A percentile compares a stretch with the other conserved stretches of the same genome.
These are phyloP conservation scores for Andrena bucephala DNA, from an alignment of 2,888 invertebrate genomes.

Conservation along the genomic window DNA sequence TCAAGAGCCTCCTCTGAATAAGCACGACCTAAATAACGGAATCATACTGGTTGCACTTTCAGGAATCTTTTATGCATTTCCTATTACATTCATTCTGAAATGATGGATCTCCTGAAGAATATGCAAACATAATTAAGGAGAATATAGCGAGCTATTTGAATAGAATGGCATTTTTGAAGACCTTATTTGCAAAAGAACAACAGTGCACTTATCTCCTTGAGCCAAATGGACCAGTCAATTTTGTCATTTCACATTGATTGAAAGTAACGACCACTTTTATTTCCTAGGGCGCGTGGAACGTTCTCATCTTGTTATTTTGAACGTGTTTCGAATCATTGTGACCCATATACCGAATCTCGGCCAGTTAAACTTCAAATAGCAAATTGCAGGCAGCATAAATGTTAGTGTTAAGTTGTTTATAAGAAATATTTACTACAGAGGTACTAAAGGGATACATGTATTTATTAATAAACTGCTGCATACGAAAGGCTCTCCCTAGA, in stretches of 20 bases:
- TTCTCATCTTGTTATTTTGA: slow-evolving; percentile 24
- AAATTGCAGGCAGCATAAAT: slow-evolving; percentile 23
- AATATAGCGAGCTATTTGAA: neutral
- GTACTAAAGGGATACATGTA: neutral
- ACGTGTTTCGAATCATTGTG: slow-evolving; percentile 28
- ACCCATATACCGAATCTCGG: slow-evolving; percentile 18
- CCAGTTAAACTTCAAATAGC: slow-evolving; percentile 31
- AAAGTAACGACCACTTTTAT: slow-evolving; percentile 45
- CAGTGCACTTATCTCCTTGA: neutral
- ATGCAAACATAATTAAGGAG: neutral
- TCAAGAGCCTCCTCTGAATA: slow-evolving; percentile 3
- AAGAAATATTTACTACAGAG: neutral
- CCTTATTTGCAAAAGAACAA: neutral
- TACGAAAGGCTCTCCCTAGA: too few relatives aligned
- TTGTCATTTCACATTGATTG: slow-evolving; percentile 45
- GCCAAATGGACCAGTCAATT: slow-evolving; percentile 21
- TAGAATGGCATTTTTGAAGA: neutral
- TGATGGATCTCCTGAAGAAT: neutral
- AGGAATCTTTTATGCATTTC: neutral
- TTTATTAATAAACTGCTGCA: too few relatives aligned
- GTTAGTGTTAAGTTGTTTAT: slow-evolving; percentile 18
- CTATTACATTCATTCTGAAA: neutral
- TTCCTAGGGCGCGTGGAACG: neutral
- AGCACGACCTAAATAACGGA: slow-evolving; percentile 7
- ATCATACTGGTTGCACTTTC: neutral